These are phyloP conservation scores for Ammodramus savannarum DNA, from an alignment of 2,113 vertebrate species.

Conservation along the genomic window DNA sequence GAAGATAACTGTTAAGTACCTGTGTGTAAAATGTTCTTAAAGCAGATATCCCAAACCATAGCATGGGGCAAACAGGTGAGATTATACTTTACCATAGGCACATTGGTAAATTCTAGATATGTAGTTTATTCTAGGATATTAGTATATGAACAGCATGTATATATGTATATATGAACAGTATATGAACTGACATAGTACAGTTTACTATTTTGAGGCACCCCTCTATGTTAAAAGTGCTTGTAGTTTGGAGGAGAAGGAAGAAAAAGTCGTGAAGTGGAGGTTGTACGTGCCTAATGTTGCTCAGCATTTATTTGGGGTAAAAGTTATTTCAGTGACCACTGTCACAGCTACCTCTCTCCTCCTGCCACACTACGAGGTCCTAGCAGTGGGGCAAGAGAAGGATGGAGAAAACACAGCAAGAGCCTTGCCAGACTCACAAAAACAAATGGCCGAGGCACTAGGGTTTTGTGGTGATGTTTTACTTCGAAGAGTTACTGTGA, in stretches of 20 bases:
- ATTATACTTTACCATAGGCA: neutral
- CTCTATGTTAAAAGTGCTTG: neutral
- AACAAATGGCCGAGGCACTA: neutral
- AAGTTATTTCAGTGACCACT: neutral
- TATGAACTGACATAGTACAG: too few species aligned
- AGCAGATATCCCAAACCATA: neutral
- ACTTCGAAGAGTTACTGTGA: slow-evolving; percentile 71
- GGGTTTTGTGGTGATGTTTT: slow-evolving; percentile 20
- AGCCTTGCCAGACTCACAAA: neutral
- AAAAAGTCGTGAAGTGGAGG: neutral
- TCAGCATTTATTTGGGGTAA: neutral
- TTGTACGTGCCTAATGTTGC: neutral
- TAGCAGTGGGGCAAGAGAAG: neutral
- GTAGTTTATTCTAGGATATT: neutral
- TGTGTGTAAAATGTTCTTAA: slow-evolving; percentile 10
- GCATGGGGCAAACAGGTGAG: neutral
- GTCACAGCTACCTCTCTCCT: neutral
- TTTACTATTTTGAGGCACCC: neutral
- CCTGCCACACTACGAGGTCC: neutral
- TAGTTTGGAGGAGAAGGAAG: neutral
- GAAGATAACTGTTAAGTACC: slow-evolving; percentile 41
- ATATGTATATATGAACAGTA: too few species aligned
- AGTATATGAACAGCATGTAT: neutral
- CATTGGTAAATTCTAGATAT: neutral
- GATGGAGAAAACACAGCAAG: neutral